These are phyloP conservation scores for Hemicordylus capensis DNA, from an alignment of 2,113 vertebrate species.

Conservation along the genomic window DNA sequence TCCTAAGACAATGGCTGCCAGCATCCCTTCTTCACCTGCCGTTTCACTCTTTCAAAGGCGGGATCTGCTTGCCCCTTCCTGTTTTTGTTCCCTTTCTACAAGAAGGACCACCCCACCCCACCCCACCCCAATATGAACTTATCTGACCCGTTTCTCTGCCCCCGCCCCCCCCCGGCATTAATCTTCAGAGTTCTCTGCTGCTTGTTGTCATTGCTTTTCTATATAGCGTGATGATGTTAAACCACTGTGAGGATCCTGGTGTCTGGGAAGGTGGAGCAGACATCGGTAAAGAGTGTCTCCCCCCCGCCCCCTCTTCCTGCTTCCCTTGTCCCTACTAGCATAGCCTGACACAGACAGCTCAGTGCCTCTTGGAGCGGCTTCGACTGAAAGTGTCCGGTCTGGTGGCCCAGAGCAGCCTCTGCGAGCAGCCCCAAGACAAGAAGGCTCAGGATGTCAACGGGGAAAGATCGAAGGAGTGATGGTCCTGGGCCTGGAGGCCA, in stretches of 20 bases:
- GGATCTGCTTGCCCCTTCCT: not conserved
- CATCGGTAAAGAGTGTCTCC: not conserved
- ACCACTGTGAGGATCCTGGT: not conserved
- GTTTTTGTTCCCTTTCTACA: not conserved
- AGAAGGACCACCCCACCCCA: not conserved
- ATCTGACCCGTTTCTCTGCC: no score
- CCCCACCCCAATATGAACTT: no score
- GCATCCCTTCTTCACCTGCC: not conserved
- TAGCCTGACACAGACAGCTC: conserved; percentile 64
- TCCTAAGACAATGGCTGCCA: not conserved
- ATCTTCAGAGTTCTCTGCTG: no score
- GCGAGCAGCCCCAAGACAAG: not conserved
- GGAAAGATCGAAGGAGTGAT: not conserved
- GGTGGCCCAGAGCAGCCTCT: rapidly evolving
- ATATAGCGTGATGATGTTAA: not conserved
- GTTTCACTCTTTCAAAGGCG: not conserved
- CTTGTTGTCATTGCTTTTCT: not conserved
- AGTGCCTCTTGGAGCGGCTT: conserved; percentile 63
- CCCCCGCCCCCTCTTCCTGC: not conserved
- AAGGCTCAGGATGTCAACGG: not conserved
- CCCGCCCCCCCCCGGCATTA: no score
- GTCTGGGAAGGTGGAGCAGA: no score
- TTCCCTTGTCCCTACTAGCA: conserved; percentile 55
- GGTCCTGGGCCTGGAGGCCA: not conserved
- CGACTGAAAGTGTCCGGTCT: conserved; percentile 18